Evolutionary conservation across 64 coral and sea anemone species (phyloP).

Genomic region (Pachyseris speciosa): DNA sequence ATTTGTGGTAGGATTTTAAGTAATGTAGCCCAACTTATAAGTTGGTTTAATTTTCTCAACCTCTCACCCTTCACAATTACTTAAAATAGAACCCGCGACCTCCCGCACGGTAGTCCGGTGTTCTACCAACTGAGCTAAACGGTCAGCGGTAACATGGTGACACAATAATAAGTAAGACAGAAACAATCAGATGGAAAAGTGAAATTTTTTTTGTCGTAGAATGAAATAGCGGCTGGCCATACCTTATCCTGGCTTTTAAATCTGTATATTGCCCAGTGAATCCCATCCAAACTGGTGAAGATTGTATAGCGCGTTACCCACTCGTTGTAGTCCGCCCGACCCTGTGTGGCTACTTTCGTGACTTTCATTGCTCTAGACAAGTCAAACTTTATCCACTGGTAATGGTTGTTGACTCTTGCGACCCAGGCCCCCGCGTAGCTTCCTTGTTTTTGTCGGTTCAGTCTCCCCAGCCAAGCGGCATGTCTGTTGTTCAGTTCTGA

Average conservation of each 20-base stretch:
- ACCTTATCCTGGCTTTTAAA: conserved; percentile 55
- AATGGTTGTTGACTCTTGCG: conserved; percentile 43
- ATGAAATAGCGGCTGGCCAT: neutral
- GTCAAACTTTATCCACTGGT: conserved; percentile 81
- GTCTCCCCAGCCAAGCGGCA: conserved; percentile 14
- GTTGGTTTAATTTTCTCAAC: too few relatives aligned
- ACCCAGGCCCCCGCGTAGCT: conserved; percentile 31
- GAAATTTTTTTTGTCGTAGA: too few relatives aligned
- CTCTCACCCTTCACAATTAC: too few relatives aligned
- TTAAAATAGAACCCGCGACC: too few relatives aligned
- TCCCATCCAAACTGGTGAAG: conserved; percentile 51
- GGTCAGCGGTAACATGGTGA: too few relatives aligned
- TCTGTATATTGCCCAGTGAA: conserved; percentile 57
- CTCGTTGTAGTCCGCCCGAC: conserved; percentile 21
- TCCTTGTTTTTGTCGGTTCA: neutral
- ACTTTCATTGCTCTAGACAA: conserved; percentile 45
- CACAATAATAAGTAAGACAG: too few relatives aligned
- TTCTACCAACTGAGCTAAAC: too few relatives aligned
- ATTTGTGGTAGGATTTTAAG: too few relatives aligned
- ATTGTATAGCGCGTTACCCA: conserved; percentile 39
- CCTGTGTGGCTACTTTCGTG: conserved; percentile 55
- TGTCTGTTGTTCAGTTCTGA: conserved; percentile 27
- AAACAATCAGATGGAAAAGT: too few relatives aligned
- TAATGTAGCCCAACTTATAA: too few relatives aligned
- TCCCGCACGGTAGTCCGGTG: too few relatives aligned